Evolutionary conservation across 2,113 vertebrate genomes (phyloP).

Genomic region (Pterocles orientalis): DNA sequence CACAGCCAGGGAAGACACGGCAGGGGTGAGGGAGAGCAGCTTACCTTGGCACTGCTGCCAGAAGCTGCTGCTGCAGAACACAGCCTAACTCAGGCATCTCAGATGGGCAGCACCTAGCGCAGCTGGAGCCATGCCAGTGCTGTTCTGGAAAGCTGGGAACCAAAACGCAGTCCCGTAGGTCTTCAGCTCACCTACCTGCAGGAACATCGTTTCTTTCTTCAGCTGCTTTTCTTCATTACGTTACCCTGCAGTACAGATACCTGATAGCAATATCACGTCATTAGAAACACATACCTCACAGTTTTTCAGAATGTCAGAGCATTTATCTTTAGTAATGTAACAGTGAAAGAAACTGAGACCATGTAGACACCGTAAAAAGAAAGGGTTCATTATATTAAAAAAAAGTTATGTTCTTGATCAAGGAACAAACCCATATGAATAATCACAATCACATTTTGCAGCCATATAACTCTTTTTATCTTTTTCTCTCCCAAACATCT

Average conservation of each 20-base stretch:
- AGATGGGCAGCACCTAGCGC: not conserved
- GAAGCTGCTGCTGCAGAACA: not conserved
- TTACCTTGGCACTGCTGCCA: not conserved
- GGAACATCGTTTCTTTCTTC: not conserved
- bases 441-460: not conserved
- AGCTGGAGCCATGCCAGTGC: rapidly evolving
- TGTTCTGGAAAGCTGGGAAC: not conserved
- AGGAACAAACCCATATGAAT: not conserved
- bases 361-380: not conserved
- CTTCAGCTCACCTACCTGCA: not conserved
- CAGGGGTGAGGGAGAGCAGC: not conserved
- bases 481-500: not conserved
- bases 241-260: not conserved
- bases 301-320: not conserved
- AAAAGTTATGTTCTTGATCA: not conserved
- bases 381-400: not conserved
- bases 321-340: not conserved
- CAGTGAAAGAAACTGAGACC: not conserved
- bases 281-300: not conserved
- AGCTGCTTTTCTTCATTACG: not conserved
- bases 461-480: not conserved
- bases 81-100: not conserved
- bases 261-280: not conserved
- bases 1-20: not conserved
- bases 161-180: not conserved